These are phyloP conservation scores for Carterocephalus palaemon DNA, from an alignment of 2,888 invertebrate genomes.

Conservation along the genomic window DNA sequence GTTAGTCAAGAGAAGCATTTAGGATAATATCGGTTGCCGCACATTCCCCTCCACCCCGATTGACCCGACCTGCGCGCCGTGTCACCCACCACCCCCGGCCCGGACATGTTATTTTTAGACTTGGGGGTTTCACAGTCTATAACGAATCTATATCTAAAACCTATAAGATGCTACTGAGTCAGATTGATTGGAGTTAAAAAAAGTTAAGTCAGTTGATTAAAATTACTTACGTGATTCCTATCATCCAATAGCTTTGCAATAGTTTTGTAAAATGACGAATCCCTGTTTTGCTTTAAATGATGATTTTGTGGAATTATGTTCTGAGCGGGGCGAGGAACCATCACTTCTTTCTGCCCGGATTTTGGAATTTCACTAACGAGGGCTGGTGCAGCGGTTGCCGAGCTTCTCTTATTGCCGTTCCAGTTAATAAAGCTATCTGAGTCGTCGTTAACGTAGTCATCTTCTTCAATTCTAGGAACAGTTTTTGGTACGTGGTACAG, in stretches of 20 bases:
- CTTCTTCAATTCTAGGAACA: conserved; percentile 62
- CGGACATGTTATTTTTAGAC: conserved; percentile 75
- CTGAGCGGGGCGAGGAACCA: conserved; percentile 80
- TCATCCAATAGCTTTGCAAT: conserved; percentile 71
- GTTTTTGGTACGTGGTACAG: conserved; percentile 72
- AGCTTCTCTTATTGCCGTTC: conserved; percentile 72
- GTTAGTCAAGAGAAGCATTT: conserved; percentile 37
- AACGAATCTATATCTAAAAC: conserved; percentile 42
- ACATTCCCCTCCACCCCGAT: conserved; percentile 48
- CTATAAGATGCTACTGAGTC: conserved; percentile 32
- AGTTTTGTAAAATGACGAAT: conserved; percentile 68
- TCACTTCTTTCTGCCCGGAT: conserved; percentile 81
- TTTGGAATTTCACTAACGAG: conserved; percentile 42
- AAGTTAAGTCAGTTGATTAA: too few relatives aligned
- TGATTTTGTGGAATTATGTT: conserved; percentile 52
- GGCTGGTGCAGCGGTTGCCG: conserved; percentile 56
- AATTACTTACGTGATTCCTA: conserved; percentile 74
- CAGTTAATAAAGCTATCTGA: conserved; percentile 75
- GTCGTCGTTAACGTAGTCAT: conserved; percentile 56
- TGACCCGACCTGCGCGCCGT: conserved; percentile 70
- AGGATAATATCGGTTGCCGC: conserved; percentile 38
- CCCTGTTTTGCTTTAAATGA: conserved; percentile 47
- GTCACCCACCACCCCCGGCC: conserved; percentile 70
- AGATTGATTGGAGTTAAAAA: conserved; percentile 29
- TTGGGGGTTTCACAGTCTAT: conserved; percentile 54